Evolutionary conservation across 2,113 vertebrate species (phyloP).

Genomic region (Tinamus guttatus): DNA sequence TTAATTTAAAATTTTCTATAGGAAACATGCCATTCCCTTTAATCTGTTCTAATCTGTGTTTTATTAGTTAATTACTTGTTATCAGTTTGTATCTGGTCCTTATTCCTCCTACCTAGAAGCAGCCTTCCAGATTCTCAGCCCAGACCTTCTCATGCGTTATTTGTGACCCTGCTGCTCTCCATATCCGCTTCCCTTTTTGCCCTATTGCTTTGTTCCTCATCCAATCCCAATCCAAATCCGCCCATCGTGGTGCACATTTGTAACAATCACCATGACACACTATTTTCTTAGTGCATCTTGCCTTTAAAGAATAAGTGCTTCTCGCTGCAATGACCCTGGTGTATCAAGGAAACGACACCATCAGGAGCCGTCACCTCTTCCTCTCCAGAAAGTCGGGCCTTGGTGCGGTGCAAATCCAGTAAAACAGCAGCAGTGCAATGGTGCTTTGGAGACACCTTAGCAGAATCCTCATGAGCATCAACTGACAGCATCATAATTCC

Average conservation of each 20-base stretch:
- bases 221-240: neutral
- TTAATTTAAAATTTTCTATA: neutral
- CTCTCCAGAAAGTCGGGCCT: neutral
- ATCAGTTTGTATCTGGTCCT: neutral
- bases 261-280: neutral
- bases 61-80: neutral
- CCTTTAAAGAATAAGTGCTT: neutral
- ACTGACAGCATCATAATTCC: neutral
- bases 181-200: neutral
- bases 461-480: neutral
- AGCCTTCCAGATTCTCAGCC: neutral
- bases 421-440: neutral
- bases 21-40: neutral
- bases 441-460: neutral
- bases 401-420: neutral
- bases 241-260: neutral
- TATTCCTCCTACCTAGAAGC: rapidly evolving
- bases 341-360: neutral
- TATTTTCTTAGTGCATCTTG: neutral
- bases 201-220: neutral
- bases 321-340: neutral
- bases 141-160: neutral
- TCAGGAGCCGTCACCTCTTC: neutral
- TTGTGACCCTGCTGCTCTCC: neutral
- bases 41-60: neutral